Conservation (phyloP, 2,797 vertebrate genomes). For the Takifugu ocellatus region DNA sequence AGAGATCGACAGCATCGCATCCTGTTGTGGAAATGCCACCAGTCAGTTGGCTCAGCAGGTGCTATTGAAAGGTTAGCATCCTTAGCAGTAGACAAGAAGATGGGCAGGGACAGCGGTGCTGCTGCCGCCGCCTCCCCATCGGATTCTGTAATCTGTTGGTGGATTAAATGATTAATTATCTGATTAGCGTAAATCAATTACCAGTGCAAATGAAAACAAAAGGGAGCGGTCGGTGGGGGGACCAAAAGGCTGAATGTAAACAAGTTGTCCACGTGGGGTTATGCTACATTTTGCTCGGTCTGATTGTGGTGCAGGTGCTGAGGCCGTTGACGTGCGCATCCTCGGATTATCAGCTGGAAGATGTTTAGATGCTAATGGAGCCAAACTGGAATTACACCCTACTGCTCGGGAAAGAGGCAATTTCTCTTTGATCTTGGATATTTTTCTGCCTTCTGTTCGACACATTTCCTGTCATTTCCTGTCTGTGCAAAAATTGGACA, state of each 20-base stretch:
- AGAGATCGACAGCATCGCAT: background rate
- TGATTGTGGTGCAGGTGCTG: background rate
- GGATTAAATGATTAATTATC: constrained; percentile 57
- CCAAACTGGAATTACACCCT: too few relatives aligned
- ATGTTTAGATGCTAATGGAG: too few relatives aligned
- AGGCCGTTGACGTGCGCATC: background rate
- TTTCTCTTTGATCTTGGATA: too few relatives aligned
- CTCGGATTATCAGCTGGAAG: too few relatives aligned
- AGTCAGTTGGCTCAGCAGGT: background rate
- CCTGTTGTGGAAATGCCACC: too few relatives aligned
- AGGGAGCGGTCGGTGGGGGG: constrained; percentile 14
- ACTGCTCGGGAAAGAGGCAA: too few relatives aligned
- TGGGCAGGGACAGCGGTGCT: background rate
- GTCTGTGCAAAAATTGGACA: too few relatives aligned
- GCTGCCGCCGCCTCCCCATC: constrained; percentile 2
- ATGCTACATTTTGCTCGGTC: constrained; percentile 18
- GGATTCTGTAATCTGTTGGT: constrained; percentile 38
- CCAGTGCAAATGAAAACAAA: constrained; percentile 54
- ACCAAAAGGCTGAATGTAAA: constrained; percentile 5
- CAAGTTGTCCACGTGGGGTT: constrained; percentile 8
- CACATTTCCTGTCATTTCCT: too few relatives aligned
- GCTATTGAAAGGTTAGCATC: background rate
- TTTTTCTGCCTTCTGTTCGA: too few relatives aligned
- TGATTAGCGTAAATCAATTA: constrained; percentile 57
- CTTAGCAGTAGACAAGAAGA: background rate